These are phyloP conservation scores for Pica pica DNA, from an alignment of 2,113 vertebrate genomes.

Conservation along the genomic window DNA sequence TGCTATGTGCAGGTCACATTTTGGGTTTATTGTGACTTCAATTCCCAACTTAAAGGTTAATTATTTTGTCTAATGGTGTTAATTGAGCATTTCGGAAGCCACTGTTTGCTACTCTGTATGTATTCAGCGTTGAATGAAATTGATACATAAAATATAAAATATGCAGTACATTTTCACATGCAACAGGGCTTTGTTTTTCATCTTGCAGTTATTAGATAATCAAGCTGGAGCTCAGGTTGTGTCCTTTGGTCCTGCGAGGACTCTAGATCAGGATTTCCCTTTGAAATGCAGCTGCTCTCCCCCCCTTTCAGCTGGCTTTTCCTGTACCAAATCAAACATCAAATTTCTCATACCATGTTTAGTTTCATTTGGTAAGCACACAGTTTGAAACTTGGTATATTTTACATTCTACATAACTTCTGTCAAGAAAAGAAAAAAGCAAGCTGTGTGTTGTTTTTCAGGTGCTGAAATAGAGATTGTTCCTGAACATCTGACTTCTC, in stretches of 20 bases:
- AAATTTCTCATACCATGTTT: not conserved
- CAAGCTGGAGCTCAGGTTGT: not conserved
- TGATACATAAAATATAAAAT: not conserved
- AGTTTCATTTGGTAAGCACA: not conserved
- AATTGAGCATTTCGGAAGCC: not conserved
- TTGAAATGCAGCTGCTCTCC: constrained; percentile 18
- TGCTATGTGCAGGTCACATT: not conserved
- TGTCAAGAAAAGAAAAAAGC: not conserved
- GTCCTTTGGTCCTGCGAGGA: not conserved
- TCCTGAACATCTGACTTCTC: not conserved
- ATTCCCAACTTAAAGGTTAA: not conserved
- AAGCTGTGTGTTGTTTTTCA: not conserved
- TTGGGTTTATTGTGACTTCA: not conserved
- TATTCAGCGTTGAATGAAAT: not conserved
- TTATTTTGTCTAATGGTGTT: not conserved
- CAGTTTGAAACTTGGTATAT: not conserved
- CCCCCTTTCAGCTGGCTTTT: not conserved
- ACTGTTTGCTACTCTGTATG: not conserved
- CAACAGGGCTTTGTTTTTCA: not conserved
- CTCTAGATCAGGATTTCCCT: not conserved
- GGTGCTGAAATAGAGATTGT: not conserved
- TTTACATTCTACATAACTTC: not conserved
- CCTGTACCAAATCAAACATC: not conserved
- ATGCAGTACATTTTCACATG: not conserved
- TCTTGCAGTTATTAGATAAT: not conserved